A percentile compares a stretch with the other conserved stretches of the same genome.
Evolutionary conservation across 53 echinoderm and acorn worm genomes (phyloP).

Genomic region (Henricia sp.): DNA sequence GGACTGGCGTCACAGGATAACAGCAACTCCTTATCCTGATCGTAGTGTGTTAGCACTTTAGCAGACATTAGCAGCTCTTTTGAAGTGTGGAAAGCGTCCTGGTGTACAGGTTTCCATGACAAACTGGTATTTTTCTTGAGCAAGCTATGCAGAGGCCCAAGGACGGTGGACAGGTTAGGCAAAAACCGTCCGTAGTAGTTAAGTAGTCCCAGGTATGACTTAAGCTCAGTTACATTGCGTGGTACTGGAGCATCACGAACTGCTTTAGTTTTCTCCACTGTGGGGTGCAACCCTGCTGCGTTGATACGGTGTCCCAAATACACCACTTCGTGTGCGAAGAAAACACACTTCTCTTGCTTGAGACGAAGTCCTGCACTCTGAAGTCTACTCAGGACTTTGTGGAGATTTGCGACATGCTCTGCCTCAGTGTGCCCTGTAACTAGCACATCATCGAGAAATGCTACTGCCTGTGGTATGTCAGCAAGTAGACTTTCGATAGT

Average conservation of each 20-base stretch:
- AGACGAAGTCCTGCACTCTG: slow-evolving; percentile 69
- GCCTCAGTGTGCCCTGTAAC: slow-evolving; percentile 25
- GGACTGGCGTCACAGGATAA: slow-evolving; percentile 82
- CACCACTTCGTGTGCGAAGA: no score
- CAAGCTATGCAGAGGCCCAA: slow-evolving; percentile 55
- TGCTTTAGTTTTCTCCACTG: slow-evolving; percentile 63
- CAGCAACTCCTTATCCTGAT: slow-evolving; percentile 50
- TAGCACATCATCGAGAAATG: slow-evolving; percentile 68
- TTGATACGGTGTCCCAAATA: no score
- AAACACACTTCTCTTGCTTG: slow-evolving; percentile 57
- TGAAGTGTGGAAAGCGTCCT: slow-evolving; percentile 56
- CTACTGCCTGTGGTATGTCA: slow-evolving; percentile 34
- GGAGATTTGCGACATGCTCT: slow-evolving; percentile 59
- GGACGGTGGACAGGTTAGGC: slow-evolving; percentile 58
- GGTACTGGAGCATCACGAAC: slow-evolving; percentile 63
- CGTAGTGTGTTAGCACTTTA: slow-evolving; percentile 67
- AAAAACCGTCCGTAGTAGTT: slow-evolving; percentile 66
- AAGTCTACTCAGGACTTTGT: slow-evolving; percentile 56
- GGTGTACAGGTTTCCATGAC: slow-evolving; percentile 44
- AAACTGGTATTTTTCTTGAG: slow-evolving; percentile 42
- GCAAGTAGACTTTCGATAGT: slow-evolving; percentile 67
- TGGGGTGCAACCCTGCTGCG: slow-evolving; percentile 34
- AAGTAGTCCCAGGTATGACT: slow-evolving; percentile 57
- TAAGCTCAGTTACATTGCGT: slow-evolving; percentile 39
- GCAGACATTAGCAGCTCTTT: slow-evolving; percentile 52